Base-by-base conservation (phyloP, 1,140 invertebrate species). In the Conus ventricosus region DNA sequence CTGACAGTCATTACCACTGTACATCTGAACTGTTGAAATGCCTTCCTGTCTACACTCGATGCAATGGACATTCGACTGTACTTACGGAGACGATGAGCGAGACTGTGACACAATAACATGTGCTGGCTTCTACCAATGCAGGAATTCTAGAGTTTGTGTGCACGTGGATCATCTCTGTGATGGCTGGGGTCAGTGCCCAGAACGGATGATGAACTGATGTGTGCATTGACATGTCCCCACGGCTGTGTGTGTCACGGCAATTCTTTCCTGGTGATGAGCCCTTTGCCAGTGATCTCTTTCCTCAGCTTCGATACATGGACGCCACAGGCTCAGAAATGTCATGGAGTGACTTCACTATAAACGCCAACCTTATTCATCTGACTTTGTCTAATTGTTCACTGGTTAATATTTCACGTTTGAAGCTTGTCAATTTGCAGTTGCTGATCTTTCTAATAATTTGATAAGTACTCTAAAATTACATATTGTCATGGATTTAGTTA, bases 181-280 rank as follows among this genome's bases (percentile, higher is more conserved):
- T 87, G 84, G 80, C 15, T 53, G 53, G 39, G 51, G 25, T 60
- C 75, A 90, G 63, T 89, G 87, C 84, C 89, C 87, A 75, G 80
- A 89, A 39, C 78, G 63, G 88, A 89, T 51, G 86, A 91, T 39
- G 89, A 90, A 60, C 60, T 80, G 71, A 75, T 89, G n/a, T 91
- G 87, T 76, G 39, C 85, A 4, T 13, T 55, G 5, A 55, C 17
- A 20, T 87, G 85, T 57, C 85, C 85, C 94, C 91, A 57, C 93
- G 82, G 39, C 20, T 91, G 88, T 25, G 11, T 63, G 5, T 91
- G 87, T 76, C 55, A 60, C 17, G 87, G 80, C 54, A 27, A 13
- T 20, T 55, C 85, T 1, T 60, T 88, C 27, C 51, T 67, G 4
- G 88, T 27, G 8, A n/a, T 13, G 20, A 84, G 27, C 8, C 53